Base-by-base conservation (phyloP, 2,113 vertebrate species). In the Sisor rabdophorus region DNA sequence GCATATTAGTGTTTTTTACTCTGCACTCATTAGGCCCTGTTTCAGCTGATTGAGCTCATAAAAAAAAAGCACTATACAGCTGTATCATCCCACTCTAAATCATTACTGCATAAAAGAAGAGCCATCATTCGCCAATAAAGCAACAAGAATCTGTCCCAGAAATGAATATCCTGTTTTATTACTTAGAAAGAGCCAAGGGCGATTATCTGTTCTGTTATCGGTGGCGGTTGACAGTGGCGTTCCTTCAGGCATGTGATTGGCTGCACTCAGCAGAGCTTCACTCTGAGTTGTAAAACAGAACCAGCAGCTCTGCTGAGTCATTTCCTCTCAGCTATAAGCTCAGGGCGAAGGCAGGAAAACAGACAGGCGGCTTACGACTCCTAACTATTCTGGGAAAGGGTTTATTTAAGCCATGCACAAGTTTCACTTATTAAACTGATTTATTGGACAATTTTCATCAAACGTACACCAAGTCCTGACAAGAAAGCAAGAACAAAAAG, bases 241-340 rank as follows among this genome's bases (percentile, higher is more conserved):
- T 63, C 63, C 70, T 69, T 75, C 48, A 54, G 52, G 32, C 36
- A 58, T 36, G 19, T 55, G 65, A 64, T 79, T 70, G 32, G 7
- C 36, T 55, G 24, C 58, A 54, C 30, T 84, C 79, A 81, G 79
- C 79, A 80, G 52, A 69, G 71, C 72, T 77, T 70, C 73, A 70
- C 28, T 61, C 48, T 40, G n/a, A 71, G 68, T 16, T 55, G 60
- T 6, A 68, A 72, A 80, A 73, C 61, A 75, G 67, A 48, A 75
- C 44, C 36, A 56, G 73, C 73, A 67, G 76, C 82, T 85, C 52
- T 83, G 85, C 84, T 79, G 84, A 87, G 81, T 87, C 82, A 87
- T 63, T 75, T 85, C 85, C 84, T 64, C 24, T 77, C 16, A 54
- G 71, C 82, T 77, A 15, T 50, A 85, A 75, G 79, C 74, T 82